Conservation (phyloP, 1,140 invertebrate genomes). For the Camponotus floridanus region DNA sequence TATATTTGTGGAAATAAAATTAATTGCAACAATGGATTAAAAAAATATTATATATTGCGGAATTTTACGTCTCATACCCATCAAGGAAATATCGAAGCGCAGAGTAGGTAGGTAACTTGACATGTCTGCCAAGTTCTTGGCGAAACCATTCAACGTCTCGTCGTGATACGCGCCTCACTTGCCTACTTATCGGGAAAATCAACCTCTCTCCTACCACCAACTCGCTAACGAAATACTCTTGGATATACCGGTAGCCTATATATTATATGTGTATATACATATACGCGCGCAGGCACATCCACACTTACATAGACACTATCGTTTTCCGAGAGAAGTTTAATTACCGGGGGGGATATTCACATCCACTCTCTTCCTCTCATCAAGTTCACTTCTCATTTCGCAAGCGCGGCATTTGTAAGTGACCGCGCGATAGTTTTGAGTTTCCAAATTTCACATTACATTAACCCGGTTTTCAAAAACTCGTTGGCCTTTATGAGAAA, state of each 20-base stretch:
- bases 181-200: constrained; percentile 57
- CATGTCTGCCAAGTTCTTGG: not conserved
- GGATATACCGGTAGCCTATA: not conserved
- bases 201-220: not conserved
- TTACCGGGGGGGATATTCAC: constrained; percentile 56
- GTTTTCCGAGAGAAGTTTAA: constrained; percentile 70
- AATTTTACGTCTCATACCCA: not conserved
- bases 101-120: not conserved
- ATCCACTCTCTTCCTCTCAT: not conserved
- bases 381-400: constrained; percentile 48
- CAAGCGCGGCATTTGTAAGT: constrained; percentile 58
- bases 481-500: not conserved
- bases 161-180: constrained; percentile 49
- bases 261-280: not conserved
- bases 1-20: constrained; percentile 5
- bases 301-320: constrained; percentile 30
- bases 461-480: constrained; percentile 56
- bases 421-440: constrained; percentile 54
- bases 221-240: constrained; percentile 37
- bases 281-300: no score
- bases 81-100: not conserved
- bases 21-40: not conserved
- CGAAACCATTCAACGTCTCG: constrained; percentile 23
- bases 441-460: constrained; percentile 53
- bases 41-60: not conserved